Conservation (phyloP, 2,888 invertebrate genomes). For the Apamea epomidion region DNA sequence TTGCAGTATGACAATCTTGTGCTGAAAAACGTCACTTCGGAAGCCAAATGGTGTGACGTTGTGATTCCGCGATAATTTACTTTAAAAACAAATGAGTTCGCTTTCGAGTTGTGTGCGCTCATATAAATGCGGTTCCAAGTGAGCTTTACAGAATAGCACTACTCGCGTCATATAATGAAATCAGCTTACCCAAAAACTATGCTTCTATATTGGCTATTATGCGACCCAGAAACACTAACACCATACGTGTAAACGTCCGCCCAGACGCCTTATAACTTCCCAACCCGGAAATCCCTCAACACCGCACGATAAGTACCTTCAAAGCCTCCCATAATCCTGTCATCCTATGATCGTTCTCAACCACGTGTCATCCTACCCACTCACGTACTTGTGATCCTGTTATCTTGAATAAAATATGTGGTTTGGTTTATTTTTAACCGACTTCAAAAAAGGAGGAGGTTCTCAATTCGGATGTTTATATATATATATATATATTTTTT, state of each 20-base stretch:
- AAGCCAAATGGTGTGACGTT: no score
- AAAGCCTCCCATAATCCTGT: slow-evolving; percentile 19
- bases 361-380: neutral
- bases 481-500: no score
- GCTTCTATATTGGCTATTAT: neutral
- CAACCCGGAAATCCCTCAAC: neutral
- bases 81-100: neutral
- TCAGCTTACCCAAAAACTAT: no score
- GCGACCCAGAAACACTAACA: neutral
- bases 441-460: no score
- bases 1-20: no score
- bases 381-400: neutral
- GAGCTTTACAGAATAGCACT: no score
- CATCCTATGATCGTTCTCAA: slow-evolving; percentile 3
- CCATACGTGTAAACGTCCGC: neutral
- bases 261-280: neutral
- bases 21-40: no score
- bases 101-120: no score
- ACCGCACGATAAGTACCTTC: slow-evolving; percentile 1
- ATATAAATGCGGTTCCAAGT: no score
- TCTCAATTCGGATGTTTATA: no score
- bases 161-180: neutral
- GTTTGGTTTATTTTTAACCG: rapidly evolving
- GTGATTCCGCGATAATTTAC: neutral
- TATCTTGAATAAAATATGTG: neutral